phyloP scores from a whole-genome alignment of 2,888 invertebrate species.

The Clistopyga incitator region DNA sequence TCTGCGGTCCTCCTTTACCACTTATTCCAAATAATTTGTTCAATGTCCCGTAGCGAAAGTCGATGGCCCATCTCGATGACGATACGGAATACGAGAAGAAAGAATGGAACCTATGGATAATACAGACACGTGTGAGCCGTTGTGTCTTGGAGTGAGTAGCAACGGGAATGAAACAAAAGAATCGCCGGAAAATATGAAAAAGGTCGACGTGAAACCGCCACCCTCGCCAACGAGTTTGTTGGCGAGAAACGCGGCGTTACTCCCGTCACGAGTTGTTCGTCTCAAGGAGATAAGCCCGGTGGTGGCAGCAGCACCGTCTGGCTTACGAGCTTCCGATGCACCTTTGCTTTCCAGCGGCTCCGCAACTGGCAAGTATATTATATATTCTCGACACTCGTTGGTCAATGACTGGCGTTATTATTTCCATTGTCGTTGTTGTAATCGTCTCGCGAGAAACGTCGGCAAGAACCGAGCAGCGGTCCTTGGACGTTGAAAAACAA shows the following conservation, averaged over 20 bases:
- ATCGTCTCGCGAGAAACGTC: too few relatives aligned
- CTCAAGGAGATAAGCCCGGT: slow-evolving; percentile 73
- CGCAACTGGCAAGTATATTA: slow-evolving; percentile 78
- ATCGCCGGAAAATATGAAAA: slow-evolving; percentile 76
- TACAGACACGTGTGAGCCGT: slow-evolving; percentile 37
- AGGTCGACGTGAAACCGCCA: slow-evolving; percentile 74
- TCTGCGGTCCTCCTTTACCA: not conserved
- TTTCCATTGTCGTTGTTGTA: too few relatives aligned
- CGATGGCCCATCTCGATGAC: slow-evolving; percentile 47
- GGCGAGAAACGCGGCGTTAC: slow-evolving; percentile 74
- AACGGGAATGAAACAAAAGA: slow-evolving; percentile 19
- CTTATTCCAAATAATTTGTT: not conserved
- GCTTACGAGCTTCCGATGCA: slow-evolving; percentile 42
- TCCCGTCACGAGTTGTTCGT: slow-evolving; percentile 77
- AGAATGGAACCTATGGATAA: slow-evolving; percentile 64
- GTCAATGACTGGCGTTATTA: too few relatives aligned
- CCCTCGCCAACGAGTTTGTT: slow-evolving; percentile 74
- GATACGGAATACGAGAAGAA: slow-evolving; percentile 2
- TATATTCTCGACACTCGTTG: too few relatives aligned
- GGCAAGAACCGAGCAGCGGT: too few relatives aligned
- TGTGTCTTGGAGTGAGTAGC: slow-evolving; percentile 20
- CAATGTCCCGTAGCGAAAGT: not conserved
- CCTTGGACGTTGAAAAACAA: too few relatives aligned
- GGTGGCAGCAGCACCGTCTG: too few relatives aligned
- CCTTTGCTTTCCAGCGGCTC: slow-evolving; percentile 74